phyloP scores from a whole-genome alignment of 2,888 invertebrate genomes.

The Candidula unifasciata region DNA sequence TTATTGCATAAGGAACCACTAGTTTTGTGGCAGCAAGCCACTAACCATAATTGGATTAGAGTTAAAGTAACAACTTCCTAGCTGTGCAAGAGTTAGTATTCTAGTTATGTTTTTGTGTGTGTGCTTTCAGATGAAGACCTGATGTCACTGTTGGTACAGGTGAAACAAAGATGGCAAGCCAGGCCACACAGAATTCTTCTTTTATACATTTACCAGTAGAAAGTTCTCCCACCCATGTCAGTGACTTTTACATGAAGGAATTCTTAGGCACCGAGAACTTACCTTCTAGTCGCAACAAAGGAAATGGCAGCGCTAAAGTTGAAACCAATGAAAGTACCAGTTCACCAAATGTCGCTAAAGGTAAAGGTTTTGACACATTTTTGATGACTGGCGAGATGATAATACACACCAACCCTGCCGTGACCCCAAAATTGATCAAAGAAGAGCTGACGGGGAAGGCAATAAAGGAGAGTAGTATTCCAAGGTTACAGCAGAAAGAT shows the following conservation, averaged over 20 bases:
- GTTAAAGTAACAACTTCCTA: too few species aligned
- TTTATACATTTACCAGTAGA: slow-evolving; percentile 66
- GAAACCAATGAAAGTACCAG: slow-evolving; percentile 47
- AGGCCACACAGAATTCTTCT: slow-evolving; percentile 66
- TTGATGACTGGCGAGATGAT: slow-evolving; percentile 99
- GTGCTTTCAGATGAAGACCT: not conserved
- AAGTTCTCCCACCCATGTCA: slow-evolving; percentile 49
- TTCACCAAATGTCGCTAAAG: slow-evolving; percentile 56
- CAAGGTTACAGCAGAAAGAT: slow-evolving; percentile 28
- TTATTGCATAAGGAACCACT: too few species aligned
- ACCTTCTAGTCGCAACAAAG: slow-evolving; percentile 49
- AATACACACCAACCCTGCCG: slow-evolving; percentile 87
- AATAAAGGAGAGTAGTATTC: slow-evolving; percentile 43
- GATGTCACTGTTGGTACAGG: slow-evolving; percentile 33
- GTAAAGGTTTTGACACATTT: slow-evolving; percentile 81
- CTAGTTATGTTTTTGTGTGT: not conserved
- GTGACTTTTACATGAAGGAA: slow-evolving; percentile 44
- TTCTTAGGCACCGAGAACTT: slow-evolving; percentile 33
- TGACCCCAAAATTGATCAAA: slow-evolving; percentile 70
- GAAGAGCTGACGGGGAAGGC: slow-evolving; percentile 26
- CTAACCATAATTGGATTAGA: too few species aligned
- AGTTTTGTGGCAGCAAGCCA: too few species aligned
- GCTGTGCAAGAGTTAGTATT: not conserved
- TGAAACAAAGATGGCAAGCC: slow-evolving; percentile 62
- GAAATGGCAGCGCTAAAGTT: slow-evolving; percentile 54